phyloP scores from a whole-genome alignment of 2,113 vertebrate genomes.

The Monarcha castaneiventris region DNA sequence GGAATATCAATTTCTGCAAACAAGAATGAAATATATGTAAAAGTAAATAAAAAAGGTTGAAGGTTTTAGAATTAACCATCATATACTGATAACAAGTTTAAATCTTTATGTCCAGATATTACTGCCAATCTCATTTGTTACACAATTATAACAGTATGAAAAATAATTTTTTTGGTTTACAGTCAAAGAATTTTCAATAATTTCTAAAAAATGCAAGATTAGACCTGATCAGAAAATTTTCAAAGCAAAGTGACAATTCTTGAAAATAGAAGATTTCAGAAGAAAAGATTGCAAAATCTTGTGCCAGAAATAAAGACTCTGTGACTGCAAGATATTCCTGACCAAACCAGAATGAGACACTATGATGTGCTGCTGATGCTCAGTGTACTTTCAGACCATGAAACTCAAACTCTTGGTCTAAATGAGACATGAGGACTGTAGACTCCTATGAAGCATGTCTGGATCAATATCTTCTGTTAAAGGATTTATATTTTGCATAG shows the following conservation, averaged over 20 bases:
- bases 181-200: not conserved
- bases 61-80: not conserved
- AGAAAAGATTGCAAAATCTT: not conserved
- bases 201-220: not conserved
- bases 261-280: not conserved
- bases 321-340: not conserved
- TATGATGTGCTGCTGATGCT: not conserved
- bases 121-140: not conserved
- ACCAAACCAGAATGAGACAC: not conserved
- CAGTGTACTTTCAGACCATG: not conserved
- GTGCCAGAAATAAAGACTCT: not conserved
- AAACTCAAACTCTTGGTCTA: not conserved
- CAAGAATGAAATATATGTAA: not conserved
- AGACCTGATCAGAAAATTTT: not conserved
- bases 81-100: not conserved
- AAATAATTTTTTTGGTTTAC: not conserved
- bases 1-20: not conserved
- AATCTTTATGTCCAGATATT: not conserved
- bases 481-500: not conserved
- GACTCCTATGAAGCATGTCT: not conserved
- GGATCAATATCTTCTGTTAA: not conserved
- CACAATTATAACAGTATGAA: not conserved
- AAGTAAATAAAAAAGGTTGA: not conserved
- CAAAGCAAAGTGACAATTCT: not conserved
- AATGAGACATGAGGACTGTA: not conserved